phyloP scores from a whole-genome alignment of 1,140 invertebrate genomes.

The Caenorhabditis inopinata region DNA sequence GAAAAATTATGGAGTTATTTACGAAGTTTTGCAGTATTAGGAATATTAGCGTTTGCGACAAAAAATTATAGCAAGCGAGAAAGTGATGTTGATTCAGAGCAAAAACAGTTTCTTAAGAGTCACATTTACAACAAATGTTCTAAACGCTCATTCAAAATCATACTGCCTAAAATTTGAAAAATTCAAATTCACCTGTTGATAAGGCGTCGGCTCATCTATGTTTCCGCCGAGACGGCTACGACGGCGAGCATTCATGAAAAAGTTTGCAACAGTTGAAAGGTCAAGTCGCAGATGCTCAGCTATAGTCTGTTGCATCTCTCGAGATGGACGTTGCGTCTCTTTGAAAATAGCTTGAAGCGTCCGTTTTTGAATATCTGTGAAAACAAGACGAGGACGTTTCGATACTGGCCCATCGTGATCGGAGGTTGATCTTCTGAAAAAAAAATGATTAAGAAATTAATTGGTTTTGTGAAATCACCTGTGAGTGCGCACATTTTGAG shows the following conservation, averaged over 20 bases:
- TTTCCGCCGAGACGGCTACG: constrained; percentile 67
- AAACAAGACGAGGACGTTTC: constrained; percentile 98
- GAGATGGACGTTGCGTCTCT: constrained; percentile 97
- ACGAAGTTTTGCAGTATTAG: too few species aligned
- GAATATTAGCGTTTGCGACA: too few species aligned
- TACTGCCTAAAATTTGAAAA: too few species aligned
- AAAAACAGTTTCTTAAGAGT: too few species aligned
- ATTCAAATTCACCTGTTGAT: constrained; percentile 49
- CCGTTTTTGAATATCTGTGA: constrained; percentile 98
- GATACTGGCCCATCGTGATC: constrained; percentile 68
- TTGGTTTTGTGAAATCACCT: constrained; percentile 8
- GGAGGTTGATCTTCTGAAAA: constrained; percentile 22
- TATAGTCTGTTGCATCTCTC: constrained; percentile 99
- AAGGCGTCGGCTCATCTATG: constrained; percentile 49
- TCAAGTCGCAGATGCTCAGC: constrained; percentile 92
- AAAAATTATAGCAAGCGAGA: too few species aligned
- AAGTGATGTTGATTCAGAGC: too few species aligned
- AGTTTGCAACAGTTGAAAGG: constrained; percentile 96
- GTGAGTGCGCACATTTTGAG: constrained; percentile 59
- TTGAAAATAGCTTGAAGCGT: constrained; percentile 77
- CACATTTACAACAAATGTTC: too few species aligned
- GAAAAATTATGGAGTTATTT: too few species aligned
- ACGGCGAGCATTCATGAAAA: constrained; percentile 98
- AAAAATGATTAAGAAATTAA: constrained; percentile 28
- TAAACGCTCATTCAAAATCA: too few species aligned